These are phyloP conservation scores for Rhinolophus sinicus DNA, from an alignment of 2,113 vertebrate genomes.

Conservation along the genomic window DNA sequence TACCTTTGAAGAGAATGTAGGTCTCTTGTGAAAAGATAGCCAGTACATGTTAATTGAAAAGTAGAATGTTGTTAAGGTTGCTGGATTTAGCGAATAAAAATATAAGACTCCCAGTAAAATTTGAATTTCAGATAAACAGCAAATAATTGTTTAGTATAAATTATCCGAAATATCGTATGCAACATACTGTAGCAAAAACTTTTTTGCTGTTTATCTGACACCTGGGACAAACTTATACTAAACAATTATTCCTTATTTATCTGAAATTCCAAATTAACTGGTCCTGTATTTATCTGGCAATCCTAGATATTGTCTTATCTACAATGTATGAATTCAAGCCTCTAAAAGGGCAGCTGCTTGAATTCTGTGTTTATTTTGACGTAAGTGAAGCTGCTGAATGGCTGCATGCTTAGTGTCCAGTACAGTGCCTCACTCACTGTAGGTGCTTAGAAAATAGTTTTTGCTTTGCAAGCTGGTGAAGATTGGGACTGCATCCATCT, in stretches of 20 bases:
- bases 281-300: conserved; percentile 35
- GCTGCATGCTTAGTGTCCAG: neutral
- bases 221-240: neutral
- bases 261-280: conserved; percentile 45
- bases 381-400: neutral
- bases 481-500: neutral
- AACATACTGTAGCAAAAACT: neutral
- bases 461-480: neutral
- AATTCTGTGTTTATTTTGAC: conserved; percentile 21
- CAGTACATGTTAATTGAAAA: neutral
- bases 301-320: neutral
- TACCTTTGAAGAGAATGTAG: conserved; percentile 33
- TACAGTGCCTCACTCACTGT: neutral
- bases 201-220: conserved; percentile 19
- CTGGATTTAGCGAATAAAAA: conserved; percentile 32
- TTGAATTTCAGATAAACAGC: conserved; percentile 25
- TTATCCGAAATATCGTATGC: conserved; percentile 12
- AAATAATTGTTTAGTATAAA: conserved; percentile 9
- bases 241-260: conserved; percentile 6
- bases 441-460: neutral
- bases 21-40: conserved; percentile 1
- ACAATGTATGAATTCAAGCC: neutral
- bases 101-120: neutral
- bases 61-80: neutral
- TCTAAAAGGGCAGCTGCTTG: conserved; percentile 3